These are phyloP conservation scores for Autographa gamma DNA, from an alignment of 2,888 invertebrate species.

Conservation along the genomic window DNA sequence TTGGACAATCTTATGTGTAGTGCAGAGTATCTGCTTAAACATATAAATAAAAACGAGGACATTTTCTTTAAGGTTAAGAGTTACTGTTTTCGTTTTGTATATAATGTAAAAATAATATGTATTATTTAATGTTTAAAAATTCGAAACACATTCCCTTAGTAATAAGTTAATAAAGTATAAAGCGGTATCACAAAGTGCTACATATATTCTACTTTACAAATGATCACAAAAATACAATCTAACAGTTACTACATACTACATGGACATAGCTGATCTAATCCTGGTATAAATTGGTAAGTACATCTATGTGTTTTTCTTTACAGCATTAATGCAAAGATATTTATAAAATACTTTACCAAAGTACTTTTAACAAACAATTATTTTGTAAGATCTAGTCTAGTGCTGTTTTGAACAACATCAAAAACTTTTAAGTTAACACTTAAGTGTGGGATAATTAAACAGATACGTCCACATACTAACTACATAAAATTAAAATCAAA, in stretches of 20 bases:
- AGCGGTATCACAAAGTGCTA: conserved; percentile 8
- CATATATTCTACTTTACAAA: conserved; percentile 14
- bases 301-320: neutral
- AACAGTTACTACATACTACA: conserved; percentile 18
- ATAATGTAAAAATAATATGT: too few relatives aligned
- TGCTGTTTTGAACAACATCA: too few relatives aligned
- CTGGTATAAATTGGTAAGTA: conserved; percentile 1
- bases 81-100: too few relatives aligned
- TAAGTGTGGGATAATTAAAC: neutral
- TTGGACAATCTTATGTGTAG: too few relatives aligned
- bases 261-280: conserved; percentile 17
- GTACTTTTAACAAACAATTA: too few relatives aligned
- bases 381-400: too few relatives aligned
- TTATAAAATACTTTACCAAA: neutral
- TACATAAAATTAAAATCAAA: conserved; percentile 27
- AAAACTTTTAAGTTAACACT: too few relatives aligned
- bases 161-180: neutral
- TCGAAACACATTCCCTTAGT: conserved; percentile 4
- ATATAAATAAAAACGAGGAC: too few relatives aligned
- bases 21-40: too few relatives aligned
- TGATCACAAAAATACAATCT: conserved; percentile 22
- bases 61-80: too few relatives aligned
- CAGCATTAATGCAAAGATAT: neutral
- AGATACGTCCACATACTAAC: conserved; percentile 27
- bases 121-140: neutral